Conservation (phyloP, 2,797 vertebrate species). For the Macropus fuliginosus region DNA sequence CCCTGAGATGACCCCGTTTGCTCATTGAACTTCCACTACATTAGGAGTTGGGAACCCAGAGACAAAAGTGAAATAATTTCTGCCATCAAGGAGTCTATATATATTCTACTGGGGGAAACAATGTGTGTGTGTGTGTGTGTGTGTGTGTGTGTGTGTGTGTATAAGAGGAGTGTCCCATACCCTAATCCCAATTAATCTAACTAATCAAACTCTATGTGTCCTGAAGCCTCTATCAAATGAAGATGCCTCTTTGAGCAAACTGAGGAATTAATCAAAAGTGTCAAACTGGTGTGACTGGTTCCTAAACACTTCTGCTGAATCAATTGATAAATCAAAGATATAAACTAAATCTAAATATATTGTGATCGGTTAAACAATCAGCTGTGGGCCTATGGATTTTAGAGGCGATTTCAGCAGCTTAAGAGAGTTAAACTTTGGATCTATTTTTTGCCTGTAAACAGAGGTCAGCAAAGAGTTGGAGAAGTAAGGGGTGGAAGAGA, state of each 20-base stretch:
- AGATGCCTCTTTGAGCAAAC: background rate
- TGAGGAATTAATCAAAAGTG: background rate
- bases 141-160: too few relatives aligned
- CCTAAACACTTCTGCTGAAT: background rate
- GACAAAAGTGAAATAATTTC: background rate
- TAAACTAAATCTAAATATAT: background rate
- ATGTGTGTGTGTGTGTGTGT: background rate
- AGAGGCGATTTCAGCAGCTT: too few relatives aligned
- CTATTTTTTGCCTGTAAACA: background rate
- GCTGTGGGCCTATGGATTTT: too few relatives aligned
- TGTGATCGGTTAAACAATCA: background rate
- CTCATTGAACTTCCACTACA: background rate
- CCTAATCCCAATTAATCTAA: background rate
- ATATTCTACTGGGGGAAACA: background rate
- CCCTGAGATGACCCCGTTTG: background rate
- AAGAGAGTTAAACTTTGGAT: background rate
- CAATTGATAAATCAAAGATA: background rate
- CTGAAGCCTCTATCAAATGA: background rate
- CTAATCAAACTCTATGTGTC: background rate
- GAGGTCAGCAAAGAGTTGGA: background rate
- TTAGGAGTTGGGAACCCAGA: background rate
- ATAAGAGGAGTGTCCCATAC: background rate
- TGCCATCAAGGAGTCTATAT: background rate
- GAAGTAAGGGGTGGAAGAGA: background rate
- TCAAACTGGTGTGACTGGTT: background rate